phyloP scores from a whole-genome alignment of 2,888 invertebrate genomes.

The Zaprionus obscuricornis region DNA sequence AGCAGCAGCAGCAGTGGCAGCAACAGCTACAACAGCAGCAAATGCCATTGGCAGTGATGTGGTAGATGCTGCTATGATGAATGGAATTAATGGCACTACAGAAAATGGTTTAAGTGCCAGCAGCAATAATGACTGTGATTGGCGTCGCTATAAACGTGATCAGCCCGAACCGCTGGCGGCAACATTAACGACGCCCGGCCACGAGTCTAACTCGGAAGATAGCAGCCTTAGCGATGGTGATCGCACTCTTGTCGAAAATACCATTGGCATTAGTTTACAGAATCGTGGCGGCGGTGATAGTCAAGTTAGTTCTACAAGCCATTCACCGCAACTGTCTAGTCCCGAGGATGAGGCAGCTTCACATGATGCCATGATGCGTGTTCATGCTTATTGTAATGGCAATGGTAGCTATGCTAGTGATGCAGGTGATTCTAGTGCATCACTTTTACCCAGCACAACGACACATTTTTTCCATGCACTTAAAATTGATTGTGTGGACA shows the following conservation, averaged over 20 bases:
- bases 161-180: constrained; percentile 80
- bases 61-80: constrained; percentile 82
- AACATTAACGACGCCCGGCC: constrained; percentile 62
- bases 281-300: constrained; percentile 79
- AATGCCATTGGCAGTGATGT: constrained; percentile 76
- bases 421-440: constrained; percentile 57
- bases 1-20: too few species aligned
- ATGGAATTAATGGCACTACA: constrained; percentile 47
- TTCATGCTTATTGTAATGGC: constrained; percentile 78
- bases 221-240: constrained; percentile 91
- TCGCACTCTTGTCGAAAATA: constrained; percentile 83
- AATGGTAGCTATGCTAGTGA: constrained; percentile 63
- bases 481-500: constrained; percentile 66
- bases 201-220: constrained; percentile 89
- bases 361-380: constrained; percentile 75
- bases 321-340: constrained; percentile 83
- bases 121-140: constrained; percentile 48
- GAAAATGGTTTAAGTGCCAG: constrained; percentile 10
- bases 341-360: constrained; percentile 81
- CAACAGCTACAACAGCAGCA: too few species aligned
- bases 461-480: constrained; percentile 75
- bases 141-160: constrained; percentile 68
- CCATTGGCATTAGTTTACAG: too few species aligned
- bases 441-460: constrained; percentile 39
- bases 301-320: constrained; percentile 82